phyloP scores from a whole-genome alignment of 2,888 invertebrate species.

The Bembecia ichneumoniformis region DNA sequence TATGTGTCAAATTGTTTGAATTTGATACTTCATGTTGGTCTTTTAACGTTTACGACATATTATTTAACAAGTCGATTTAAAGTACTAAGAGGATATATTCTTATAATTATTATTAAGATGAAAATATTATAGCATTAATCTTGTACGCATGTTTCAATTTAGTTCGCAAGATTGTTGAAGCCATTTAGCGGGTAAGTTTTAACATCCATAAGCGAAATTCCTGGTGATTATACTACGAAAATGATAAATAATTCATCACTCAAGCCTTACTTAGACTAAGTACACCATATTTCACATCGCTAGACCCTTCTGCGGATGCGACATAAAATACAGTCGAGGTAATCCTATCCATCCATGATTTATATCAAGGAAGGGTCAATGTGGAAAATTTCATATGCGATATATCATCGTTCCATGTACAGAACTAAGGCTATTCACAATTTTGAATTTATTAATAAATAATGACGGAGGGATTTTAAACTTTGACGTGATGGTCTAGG shows the following conservation, averaged over 20 bases:
- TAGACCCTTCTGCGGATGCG: constrained; percentile 57
- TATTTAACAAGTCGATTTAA: too few species aligned
- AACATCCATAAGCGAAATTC: constrained; percentile 9
- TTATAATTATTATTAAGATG: too few species aligned
- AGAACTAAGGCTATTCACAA: not conserved
- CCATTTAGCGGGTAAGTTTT: not conserved
- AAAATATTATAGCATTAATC: too few species aligned
- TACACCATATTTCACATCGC: constrained; percentile 62
- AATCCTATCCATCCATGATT: constrained; percentile 68
- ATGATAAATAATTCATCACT: constrained; percentile 67
- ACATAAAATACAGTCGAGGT: constrained; percentile 65
- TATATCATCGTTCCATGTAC: constrained; percentile 41
- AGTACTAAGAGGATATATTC: too few species aligned
- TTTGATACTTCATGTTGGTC: too few species aligned
- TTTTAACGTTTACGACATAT: too few species aligned
- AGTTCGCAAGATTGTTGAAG: not conserved
- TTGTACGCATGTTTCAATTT: too few species aligned
- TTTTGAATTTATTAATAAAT: not conserved
- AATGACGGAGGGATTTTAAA: not conserved
- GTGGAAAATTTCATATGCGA: constrained; percentile 54
- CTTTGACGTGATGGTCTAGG: not conserved
- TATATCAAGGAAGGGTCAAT: constrained; percentile 61
- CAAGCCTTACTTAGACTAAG: constrained; percentile 63
- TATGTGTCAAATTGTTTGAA: too few species aligned
- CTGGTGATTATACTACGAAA: constrained; percentile 44